Evolutionary conservation across 1,140 invertebrate species (phyloP).

Genomic region (Drosophila oshimai): DNA sequence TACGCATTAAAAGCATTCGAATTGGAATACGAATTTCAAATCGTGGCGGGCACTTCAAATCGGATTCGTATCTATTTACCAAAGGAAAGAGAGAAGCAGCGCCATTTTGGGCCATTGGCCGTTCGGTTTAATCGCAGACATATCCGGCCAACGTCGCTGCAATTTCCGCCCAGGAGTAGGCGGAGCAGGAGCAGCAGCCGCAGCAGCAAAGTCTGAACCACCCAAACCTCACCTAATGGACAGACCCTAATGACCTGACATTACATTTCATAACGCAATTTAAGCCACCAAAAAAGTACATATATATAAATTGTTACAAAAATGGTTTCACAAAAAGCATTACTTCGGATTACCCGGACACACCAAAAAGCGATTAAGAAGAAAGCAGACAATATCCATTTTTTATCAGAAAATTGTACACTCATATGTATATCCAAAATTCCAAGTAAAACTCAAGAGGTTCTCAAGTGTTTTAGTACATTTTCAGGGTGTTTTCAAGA

Average conservation of each 20-base stretch:
- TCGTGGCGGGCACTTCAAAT: conserved; percentile 13
- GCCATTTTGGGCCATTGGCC: conserved; percentile 46
- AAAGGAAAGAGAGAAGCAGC: not conserved
- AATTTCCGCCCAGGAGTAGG: conserved; percentile 53
- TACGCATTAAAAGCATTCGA: conserved; percentile 7
- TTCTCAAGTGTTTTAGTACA: conserved; percentile 12
- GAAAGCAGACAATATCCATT: not conserved
- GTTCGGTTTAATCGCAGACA: conserved; percentile 68
- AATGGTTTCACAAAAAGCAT: conserved; percentile 64
- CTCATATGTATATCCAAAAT: not conserved
- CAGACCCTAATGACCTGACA: conserved; percentile 69
- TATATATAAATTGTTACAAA: conserved; percentile 37
- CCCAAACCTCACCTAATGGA: conserved; percentile 44
- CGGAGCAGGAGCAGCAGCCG: conserved; percentile 12
- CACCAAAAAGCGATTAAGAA: not conserved
- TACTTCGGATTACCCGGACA: conserved; percentile 57
- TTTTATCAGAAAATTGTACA: not conserved
- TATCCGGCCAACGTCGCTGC: conserved; percentile 61
- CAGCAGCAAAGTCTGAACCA: not conserved
- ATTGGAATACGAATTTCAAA: conserved; percentile 6
- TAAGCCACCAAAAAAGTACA: conserved; percentile 46
- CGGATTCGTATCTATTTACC: conserved; percentile 24
- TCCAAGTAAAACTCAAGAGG: conserved; percentile 3
- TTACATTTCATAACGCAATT: conserved; percentile 79
- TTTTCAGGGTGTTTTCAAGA: not conserved